Percentiles rank a stretch among this genome's conserved stretches.
phyloP scores from a whole-genome alignment of 2,113 vertebrate species.

The Periophthalmodon schlosseri region DNA sequence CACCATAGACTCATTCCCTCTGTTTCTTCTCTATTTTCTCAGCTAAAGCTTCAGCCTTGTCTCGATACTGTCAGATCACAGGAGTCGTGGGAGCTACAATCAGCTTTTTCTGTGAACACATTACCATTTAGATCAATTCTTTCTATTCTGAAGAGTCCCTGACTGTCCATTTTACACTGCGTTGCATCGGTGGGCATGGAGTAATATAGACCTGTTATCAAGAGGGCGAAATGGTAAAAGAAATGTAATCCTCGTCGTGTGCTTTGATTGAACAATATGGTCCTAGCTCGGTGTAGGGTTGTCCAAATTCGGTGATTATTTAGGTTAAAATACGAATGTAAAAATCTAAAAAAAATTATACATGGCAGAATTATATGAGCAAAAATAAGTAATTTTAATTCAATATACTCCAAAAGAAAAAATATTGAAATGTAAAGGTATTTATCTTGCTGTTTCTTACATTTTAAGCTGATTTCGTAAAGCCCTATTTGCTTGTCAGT shows the following conservation, averaged over 20 bases:
- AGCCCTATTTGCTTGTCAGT: too few relatives aligned
- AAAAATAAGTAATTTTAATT: too few relatives aligned
- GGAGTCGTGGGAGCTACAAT: conserved; percentile 1
- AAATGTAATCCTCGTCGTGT: conserved; percentile 3
- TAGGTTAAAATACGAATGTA: too few relatives aligned
- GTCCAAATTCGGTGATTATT: neutral
- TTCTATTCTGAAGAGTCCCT: conserved; percentile 27
- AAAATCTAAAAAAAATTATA: too few relatives aligned
- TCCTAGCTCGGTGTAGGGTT: neutral
- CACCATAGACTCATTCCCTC: conserved; percentile 3
- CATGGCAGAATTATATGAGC: too few relatives aligned
- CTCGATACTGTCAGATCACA: conserved; percentile 8
- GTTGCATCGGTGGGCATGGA: conserved; percentile 10
- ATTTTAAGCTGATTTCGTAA: too few relatives aligned
- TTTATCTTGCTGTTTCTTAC: too few relatives aligned
- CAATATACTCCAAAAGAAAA: too few relatives aligned
- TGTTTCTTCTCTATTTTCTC: conserved; percentile 6
- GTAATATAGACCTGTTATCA: conserved; percentile 35
- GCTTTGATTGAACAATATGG: conserved; percentile 15
- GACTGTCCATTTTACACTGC: conserved; percentile 13
- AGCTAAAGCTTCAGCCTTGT: conserved; percentile 12
- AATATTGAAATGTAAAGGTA: too few relatives aligned
- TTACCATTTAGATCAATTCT: conserved; percentile 32
- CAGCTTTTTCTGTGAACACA: conserved; percentile 19
- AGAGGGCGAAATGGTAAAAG: conserved; percentile 34